Evolutionary conservation across 2,888 invertebrate genomes (phyloP), one percentile per base, ranked within the genome.

Genomic region (Hipparchia sbordonii): DNA sequence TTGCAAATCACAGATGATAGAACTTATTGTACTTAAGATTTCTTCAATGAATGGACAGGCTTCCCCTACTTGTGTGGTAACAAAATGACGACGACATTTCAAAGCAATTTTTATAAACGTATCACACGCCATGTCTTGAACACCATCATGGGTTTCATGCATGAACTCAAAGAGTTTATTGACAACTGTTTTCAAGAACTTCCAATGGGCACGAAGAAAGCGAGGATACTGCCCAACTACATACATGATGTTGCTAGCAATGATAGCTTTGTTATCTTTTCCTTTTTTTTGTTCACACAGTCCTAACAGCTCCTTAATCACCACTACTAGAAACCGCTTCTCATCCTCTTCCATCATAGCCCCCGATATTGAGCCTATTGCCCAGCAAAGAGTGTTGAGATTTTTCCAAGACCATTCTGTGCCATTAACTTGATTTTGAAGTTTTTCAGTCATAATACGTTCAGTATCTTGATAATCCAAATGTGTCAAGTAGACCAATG

Each of bases 81-180:
- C 99, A 94, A 99, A 99, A 93, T 99, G 99, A 81, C 99, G 95
- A 77, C 98, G 95, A 93, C 99, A 99, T 92, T 99, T 99, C 82
- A 98, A 95, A 51, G 99, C 98, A 85, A 99, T 99, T 94, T 99
- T 99, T 81, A 99, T 99, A 89, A 99, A 99, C 59, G 99, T 99
- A 94, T 99, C 99, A 95, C 99, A 99, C 75, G 99, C 99, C 99
- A 99, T 99, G 86, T 99, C 99, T 92, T 99, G 99, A 48, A 99
- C 99, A 83, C 99, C 99, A 89, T 99, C 99, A 88, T 99, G 99
- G 71, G 99, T 99, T 94, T 99, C 99, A 89, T 99, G 99, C 99
- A 99, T 99, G 90, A 99, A 99, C 94, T 99, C 99, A 94, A 99
- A 99, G 72, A 99, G 95, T 94, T 99, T 99, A 94, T 99, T 99